A percentile compares a stretch with the other conserved stretches of the same genome.
Conservation (phyloP, 2,888 invertebrate genomes). For the Diachrysia chrysitis region DNA sequence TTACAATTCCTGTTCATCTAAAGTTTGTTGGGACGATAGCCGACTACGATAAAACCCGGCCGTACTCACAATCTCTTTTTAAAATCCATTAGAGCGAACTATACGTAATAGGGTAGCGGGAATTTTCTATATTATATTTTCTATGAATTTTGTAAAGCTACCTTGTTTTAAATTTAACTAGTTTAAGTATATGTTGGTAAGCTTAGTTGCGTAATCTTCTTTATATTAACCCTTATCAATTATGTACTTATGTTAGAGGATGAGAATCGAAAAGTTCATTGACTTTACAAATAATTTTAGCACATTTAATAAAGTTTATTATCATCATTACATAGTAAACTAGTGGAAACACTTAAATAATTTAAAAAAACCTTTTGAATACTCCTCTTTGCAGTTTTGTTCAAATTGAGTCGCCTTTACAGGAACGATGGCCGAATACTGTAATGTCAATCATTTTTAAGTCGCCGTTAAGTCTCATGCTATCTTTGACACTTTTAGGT, state of each 20-base stretch:
- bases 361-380: no score
- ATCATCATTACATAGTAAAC: no score
- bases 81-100: conserved; percentile 47
- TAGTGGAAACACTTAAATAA: no score
- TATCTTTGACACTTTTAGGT: no score
- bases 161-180: not conserved
- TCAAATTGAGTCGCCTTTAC: not conserved
- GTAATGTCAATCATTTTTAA: no score
- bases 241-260: not conserved
- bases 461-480: no score
- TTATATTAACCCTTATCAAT: not conserved
- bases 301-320: no score
- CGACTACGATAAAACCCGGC: conserved; percentile 32
- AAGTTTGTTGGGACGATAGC: conserved; percentile 36
- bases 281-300: not conserved
- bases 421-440: no score
- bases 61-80: conserved; percentile 39
- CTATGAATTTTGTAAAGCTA: conserved; percentile 15
- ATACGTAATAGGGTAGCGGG: conserved; percentile 24
- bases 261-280: not conserved
- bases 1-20: conserved; percentile 24
- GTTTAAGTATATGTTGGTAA: not conserved
- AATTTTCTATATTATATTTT: conserved; percentile 15
- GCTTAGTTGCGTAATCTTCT: not conserved
- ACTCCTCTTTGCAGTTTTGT: no score